A percentile compares a stretch with the other conserved stretches of the same genome.
Conservation (phyloP, 2,113 vertebrate genomes). For the Prunella himalayana region DNA sequence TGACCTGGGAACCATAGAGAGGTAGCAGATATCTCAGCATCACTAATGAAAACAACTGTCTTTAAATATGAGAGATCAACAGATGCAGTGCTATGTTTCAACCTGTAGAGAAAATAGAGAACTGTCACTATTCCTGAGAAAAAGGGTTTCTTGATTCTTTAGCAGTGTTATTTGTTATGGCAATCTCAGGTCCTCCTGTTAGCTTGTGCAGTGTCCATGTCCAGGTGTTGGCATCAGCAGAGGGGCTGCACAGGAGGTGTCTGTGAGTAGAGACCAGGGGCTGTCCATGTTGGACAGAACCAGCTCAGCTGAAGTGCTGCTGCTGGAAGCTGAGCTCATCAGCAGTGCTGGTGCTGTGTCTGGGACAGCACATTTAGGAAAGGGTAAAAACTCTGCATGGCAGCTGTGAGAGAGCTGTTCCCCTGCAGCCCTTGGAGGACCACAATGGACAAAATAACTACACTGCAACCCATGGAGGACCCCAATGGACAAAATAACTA, state of each 20-base stretch:
- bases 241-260: background rate
- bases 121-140: background rate
- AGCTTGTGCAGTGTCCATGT: background rate
- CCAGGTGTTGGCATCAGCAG: background rate
- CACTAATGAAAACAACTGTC: background rate
- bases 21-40: background rate
- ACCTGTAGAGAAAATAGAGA: background rate
- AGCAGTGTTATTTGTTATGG: rapidly evolving
- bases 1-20: background rate
- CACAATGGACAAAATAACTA: background rate
- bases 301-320: background rate
- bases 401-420: background rate
- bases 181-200: background rate
- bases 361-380: background rate
- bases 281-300: rapidly evolving
- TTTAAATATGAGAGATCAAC: background rate
- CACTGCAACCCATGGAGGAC: background rate
- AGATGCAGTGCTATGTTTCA: background rate
- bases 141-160: background rate
- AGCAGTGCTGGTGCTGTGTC: background rate
- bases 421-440: background rate
- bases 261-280: background rate
- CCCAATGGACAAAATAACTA: background rate
- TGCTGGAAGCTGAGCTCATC: background rate
- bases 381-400: background rate